A percentile compares a stretch with the other conserved stretches of the same genome.
Conservation (phyloP, 1,140 invertebrate species). For the Gonatopus flavifemur region DNA sequence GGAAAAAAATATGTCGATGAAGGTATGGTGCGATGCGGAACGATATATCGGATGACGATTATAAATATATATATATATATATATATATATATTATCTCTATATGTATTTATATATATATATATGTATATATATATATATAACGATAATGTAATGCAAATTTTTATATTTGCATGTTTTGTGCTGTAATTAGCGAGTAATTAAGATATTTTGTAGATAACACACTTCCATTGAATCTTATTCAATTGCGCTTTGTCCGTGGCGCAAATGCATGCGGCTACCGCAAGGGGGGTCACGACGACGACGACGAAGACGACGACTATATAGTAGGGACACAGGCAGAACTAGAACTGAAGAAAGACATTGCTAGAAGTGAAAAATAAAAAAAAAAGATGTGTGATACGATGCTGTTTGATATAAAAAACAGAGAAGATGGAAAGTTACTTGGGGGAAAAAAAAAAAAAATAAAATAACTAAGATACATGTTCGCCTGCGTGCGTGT, state of each 20-base stretch:
- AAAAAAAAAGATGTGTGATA: conserved; percentile 21
- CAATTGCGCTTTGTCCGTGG: conserved; percentile 30
- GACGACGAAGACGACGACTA: conserved; percentile 7
- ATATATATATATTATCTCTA: too few relatives aligned
- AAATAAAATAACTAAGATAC: conserved; percentile 3
- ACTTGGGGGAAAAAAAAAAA: conserved; percentile 16
- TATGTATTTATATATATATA: too few relatives aligned
- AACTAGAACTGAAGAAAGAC: conserved; percentile 42
- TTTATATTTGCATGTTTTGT: conserved; percentile 59
- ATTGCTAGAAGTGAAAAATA: conserved; percentile 26
- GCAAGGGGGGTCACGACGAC: conserved; percentile 9
- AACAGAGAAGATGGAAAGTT: not conserved
- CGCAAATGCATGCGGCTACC: conserved; percentile 19
- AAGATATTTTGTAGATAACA: conserved; percentile 57
- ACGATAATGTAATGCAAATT: conserved; percentile 56
- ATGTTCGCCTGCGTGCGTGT: not conserved
- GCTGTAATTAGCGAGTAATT: conserved; percentile 59
- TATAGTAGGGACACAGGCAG: conserved; percentile 34
- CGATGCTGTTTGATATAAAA: conserved; percentile 7
- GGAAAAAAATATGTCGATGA: conserved; percentile 33
- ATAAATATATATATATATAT: conserved; percentile 56
- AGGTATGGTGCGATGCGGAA: conserved; percentile 37
- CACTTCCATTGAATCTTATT: conserved; percentile 53
- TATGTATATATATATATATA: too few relatives aligned
- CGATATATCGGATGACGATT: conserved; percentile 47